Conservation (phyloP, 2,797 vertebrate genomes). For the Heliangelus exortis region DNA sequence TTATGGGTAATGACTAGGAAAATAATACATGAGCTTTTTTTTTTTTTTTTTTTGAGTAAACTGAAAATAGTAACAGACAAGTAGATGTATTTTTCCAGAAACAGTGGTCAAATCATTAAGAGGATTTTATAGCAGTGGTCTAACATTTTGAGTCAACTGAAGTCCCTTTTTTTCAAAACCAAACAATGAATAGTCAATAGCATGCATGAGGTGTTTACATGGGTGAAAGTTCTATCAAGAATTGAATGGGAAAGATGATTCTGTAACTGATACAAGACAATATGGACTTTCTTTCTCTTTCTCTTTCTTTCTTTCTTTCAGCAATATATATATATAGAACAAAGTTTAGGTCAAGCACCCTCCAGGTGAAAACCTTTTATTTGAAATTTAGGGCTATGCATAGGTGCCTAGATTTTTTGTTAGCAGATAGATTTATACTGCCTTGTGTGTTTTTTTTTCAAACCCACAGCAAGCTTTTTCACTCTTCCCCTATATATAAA, state of each 20-base stretch:
- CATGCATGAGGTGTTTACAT: not conserved
- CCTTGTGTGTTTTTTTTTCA: not conserved
- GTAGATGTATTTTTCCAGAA: not conserved
- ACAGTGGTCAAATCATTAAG: not conserved
- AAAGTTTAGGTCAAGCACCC: not conserved
- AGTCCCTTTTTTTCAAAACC: not conserved
- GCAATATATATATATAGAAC: not conserved
- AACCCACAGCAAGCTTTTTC: not conserved
- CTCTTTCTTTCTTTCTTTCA: not conserved
- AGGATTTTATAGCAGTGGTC: not conserved
- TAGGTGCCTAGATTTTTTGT: not conserved
- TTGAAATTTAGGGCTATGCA: not conserved
- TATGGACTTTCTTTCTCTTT: not conserved
- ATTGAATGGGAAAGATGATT: not conserved
- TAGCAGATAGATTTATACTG: not conserved
- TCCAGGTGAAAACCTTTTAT: not conserved
- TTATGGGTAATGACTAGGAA: not conserved
- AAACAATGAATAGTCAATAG: not conserved
- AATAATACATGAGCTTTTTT: not conserved
- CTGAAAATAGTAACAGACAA: not conserved
- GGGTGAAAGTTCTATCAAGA: not conserved
- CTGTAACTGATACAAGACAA: not conserved
- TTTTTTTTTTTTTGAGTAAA: not conserved
- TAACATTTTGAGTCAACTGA: not conserved
- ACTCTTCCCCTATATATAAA: not conserved